These are phyloP conservation scores for Coregonus suidteri DNA, from an alignment of 2,797 vertebrate species.

Conservation along the genomic window DNA sequence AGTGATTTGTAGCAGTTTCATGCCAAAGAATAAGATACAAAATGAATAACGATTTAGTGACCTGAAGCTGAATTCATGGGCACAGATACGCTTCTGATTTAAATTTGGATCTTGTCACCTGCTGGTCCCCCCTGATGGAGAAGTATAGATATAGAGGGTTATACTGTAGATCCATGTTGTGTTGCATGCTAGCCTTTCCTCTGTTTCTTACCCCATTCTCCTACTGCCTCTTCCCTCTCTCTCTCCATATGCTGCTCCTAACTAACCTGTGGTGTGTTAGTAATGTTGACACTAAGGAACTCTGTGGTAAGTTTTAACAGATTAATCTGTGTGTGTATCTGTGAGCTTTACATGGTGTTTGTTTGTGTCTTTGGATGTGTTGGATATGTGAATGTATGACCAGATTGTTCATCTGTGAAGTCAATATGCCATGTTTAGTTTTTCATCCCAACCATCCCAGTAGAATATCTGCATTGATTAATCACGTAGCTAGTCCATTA, in stretches of 20 bases:
- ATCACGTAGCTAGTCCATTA: not conserved
- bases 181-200: constrained; percentile 54
- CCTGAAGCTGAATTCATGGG: not conserved
- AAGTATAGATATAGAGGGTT: not conserved
- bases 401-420: not conserved
- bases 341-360: not conserved
- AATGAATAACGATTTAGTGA: not conserved
- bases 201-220: constrained; percentile 68
- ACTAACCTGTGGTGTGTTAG: constrained; percentile 73
- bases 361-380: constrained; percentile 13
- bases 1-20: not conserved
- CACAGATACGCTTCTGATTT: not conserved
- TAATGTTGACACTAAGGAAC: constrained; percentile 98
- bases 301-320: constrained; percentile 88
- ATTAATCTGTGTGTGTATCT: not conserved
- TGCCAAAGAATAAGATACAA: not conserved
- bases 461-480: not conserved
- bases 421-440: not conserved
- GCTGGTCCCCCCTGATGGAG: not conserved
- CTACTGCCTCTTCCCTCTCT: constrained; percentile 45
- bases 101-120: not conserved
- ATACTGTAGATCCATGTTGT: not conserved
- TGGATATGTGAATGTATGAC: constrained; percentile 6
- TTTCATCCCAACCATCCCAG: too few species aligned
- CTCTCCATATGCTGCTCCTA: constrained; percentile 57